phyloP scores from a whole-genome alignment of 2,888 invertebrate genomes.

The Meghimatium bilineatum region DNA sequence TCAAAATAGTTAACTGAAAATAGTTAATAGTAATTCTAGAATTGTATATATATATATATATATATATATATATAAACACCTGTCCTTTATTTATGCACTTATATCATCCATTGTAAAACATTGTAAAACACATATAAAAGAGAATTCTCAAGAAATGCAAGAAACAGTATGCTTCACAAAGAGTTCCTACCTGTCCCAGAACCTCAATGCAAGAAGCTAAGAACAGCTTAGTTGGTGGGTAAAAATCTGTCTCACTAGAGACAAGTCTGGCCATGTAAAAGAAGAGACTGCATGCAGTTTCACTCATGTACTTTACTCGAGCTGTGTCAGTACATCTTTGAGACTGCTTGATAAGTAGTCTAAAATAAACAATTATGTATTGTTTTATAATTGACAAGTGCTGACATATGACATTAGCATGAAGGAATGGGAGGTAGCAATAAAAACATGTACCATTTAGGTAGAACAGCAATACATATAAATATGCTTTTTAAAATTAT shows the following conservation, averaged over 20 bases:
- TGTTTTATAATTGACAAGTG: neutral
- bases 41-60: too few species aligned
- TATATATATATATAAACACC: too few species aligned
- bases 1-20: too few species aligned
- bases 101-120: neutral
- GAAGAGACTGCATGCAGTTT: constrained; percentile 79
- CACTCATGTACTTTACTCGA: constrained; percentile 54
- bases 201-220: constrained; percentile 84
- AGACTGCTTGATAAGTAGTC: constrained; percentile 67
- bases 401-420: too few species aligned
- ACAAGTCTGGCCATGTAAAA: constrained; percentile 83
- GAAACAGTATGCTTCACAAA: neutral
- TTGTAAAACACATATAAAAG: neutral
- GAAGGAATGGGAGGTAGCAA: too few species aligned
- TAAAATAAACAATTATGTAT: constrained; percentile 39
- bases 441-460: too few species aligned
- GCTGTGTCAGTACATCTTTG: constrained; percentile 59
- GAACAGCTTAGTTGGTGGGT: constrained; percentile 85
- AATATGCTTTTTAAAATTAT: too few species aligned
- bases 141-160: neutral
- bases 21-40: too few species aligned
- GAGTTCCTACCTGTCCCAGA: constrained; percentile 81
- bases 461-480: too few species aligned
- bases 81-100: too few species aligned
- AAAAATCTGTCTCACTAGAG: constrained; percentile 83